A percentile compares a stretch with the other conserved stretches of the same genome.
Conservation (phyloP, 2,797 vertebrate genomes). For the Micropoecilia bifurca region DNA sequence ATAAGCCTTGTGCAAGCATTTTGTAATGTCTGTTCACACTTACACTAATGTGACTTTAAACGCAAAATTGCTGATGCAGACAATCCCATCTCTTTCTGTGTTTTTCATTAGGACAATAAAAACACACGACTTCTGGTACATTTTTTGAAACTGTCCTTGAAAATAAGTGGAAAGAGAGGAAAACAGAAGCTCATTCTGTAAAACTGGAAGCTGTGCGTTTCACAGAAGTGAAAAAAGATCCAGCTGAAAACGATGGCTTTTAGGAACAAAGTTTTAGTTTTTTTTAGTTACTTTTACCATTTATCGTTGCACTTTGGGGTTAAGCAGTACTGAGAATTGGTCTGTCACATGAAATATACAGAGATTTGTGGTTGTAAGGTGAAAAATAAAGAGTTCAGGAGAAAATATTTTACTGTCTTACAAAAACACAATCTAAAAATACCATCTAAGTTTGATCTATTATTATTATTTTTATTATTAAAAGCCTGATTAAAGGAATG, state of each 20-base stretch:
- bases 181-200: background rate
- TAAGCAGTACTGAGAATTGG: background rate
- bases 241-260: background rate
- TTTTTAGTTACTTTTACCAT: too few species aligned
- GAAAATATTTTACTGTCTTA: background rate
- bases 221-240: background rate
- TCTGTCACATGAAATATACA: background rate
- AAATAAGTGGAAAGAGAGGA: background rate
- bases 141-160: constrained; percentile 8
- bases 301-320: background rate
- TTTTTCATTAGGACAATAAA: constrained; percentile 15
- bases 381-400: background rate
- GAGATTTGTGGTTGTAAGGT: background rate
- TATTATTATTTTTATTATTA: too few species aligned
- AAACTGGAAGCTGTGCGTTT: background rate
- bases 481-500: background rate
- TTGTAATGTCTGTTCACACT: constrained; percentile 32
- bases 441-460: too few species aligned
- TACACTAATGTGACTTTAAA: constrained; percentile 24
- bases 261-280: background rate
- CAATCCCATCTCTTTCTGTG: constrained; percentile 6
- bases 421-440: too few species aligned
- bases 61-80: constrained; percentile 33
- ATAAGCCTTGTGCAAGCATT: constrained; percentile 25
- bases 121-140: background rate